Conservation (phyloP, 1,140 invertebrate genomes). For the Drosophila simulans region DNA sequence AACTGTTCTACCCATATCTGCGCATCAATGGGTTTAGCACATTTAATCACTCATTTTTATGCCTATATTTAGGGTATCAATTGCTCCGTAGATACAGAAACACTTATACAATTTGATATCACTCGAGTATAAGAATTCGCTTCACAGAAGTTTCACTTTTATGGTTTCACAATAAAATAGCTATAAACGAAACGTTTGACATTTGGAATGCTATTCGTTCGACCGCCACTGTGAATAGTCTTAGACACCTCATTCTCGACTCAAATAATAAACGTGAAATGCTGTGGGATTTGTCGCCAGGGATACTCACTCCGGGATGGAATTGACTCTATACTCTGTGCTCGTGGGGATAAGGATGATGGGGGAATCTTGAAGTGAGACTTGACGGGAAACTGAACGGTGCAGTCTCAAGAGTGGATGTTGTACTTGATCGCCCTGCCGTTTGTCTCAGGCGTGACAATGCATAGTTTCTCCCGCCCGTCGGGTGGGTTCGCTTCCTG, state of each 20-base stretch:
- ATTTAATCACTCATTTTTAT: not conserved
- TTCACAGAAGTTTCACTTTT: not conserved
- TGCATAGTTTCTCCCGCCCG: conserved; percentile 13
- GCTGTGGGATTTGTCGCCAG: conserved; percentile 7
- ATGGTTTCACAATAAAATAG: not conserved
- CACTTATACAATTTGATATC: not conserved
- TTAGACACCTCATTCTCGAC: not conserved
- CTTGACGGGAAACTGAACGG: not conserved
- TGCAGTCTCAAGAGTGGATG: conserved; percentile 1
- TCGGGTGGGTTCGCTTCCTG: conserved; percentile 30
- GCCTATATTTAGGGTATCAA: no score
- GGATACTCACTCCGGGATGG: conserved; percentile 30
- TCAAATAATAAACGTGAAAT: not conserved
- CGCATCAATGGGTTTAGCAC: no score
- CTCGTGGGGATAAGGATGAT: not conserved
- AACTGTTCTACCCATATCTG: no score
- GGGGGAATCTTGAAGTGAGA: not conserved
- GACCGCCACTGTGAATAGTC: not conserved
- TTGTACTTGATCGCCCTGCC: conserved; percentile 1
- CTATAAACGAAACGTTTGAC: not conserved
- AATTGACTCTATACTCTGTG: conserved; percentile 9
- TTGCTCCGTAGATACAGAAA: not conserved
- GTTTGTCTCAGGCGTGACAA: conserved; percentile 15
- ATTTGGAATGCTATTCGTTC: not conserved
- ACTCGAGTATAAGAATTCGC: not conserved